Evolutionary conservation across 2,797 vertebrate species (phyloP), one percentile per base, ranked within the genome.

Genomic region (Alectoris magna): DNA sequence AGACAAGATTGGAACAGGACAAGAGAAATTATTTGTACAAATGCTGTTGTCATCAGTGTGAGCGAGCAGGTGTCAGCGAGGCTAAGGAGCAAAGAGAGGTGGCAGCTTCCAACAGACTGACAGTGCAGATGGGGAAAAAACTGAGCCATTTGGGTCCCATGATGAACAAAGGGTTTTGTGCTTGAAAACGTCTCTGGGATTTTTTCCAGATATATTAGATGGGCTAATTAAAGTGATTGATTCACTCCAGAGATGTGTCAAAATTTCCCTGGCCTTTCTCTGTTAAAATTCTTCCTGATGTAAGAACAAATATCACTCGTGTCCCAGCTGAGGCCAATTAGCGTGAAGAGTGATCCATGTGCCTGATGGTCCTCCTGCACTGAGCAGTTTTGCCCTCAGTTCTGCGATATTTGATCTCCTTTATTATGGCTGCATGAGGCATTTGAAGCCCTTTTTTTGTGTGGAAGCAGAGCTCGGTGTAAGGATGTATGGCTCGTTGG

Each of bases 181-280:
- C 55, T 84, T 71, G 62, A 69, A 90, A 91, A 84, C 5, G 27
- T n/a, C 41, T 59, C 53, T 39, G 41, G 62, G 27, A 7, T 62
- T 93, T 85, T 91, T 88, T 56, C 46, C 48, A 59, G 46, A 23
- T 66, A 26, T 17, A 14, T 39, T 66, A 49, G 17, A 51, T 77
- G 49, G 11, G 75, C 82, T 87, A 94, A 94, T 92, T 90, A 74
- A 93, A 87, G 58, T 74, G 79, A 94, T 90, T 84, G 49, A 94
- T 91, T 90, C 38, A 66, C 55, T 90, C 62, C 73, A 88, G 79
- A 91, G 86, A 81, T 70, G 29, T 43, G 76, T 41, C 66, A 14
- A 29, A 66, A 81, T 46, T 64, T 64, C 27, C 27, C 62, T 78
- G 4, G 4, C 51, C 59, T 75, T 88, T 75, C 22, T 56, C 49